These are phyloP conservation scores for Hyaena hyaena DNA, from an alignment of 2,113 vertebrate species.

Conservation along the genomic window DNA sequence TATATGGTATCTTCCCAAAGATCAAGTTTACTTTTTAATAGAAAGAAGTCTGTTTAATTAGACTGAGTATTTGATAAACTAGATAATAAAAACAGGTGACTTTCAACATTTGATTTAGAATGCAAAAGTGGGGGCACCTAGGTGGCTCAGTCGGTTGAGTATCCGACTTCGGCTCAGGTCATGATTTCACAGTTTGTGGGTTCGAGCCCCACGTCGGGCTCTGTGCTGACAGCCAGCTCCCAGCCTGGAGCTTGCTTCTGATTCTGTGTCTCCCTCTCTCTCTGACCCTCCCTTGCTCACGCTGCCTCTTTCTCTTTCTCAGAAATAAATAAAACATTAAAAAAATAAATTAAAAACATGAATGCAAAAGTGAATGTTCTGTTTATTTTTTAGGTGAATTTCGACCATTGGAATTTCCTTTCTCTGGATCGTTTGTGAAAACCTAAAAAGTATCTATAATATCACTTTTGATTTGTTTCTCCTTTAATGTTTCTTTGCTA, in stretches of 20 bases:
- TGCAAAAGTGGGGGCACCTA: not conserved
- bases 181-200: too few relatives aligned
- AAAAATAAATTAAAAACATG: too few relatives aligned
- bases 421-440: constrained; percentile 16
- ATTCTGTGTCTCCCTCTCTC: too few relatives aligned
- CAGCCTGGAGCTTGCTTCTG: too few relatives aligned
- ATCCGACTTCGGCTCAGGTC: too few relatives aligned
- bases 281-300: too few relatives aligned
- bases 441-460: not conserved
- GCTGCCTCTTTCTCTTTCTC: too few relatives aligned
- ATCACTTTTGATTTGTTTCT: not conserved
- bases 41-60: not conserved
- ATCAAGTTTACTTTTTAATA: not conserved
- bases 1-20: not conserved
- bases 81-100: not conserved
- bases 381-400: not conserved
- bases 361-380: not conserved
- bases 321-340: too few relatives aligned
- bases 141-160: too few relatives aligned
- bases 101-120: not conserved
- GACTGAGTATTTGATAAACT: not conserved
- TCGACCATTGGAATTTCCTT: not conserved
- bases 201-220: too few relatives aligned
- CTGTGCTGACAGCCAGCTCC: too few relatives aligned
- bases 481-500: not conserved